phyloP scores from a whole-genome alignment of 2,888 invertebrate genomes.

The Sabatieria punctata region DNA sequence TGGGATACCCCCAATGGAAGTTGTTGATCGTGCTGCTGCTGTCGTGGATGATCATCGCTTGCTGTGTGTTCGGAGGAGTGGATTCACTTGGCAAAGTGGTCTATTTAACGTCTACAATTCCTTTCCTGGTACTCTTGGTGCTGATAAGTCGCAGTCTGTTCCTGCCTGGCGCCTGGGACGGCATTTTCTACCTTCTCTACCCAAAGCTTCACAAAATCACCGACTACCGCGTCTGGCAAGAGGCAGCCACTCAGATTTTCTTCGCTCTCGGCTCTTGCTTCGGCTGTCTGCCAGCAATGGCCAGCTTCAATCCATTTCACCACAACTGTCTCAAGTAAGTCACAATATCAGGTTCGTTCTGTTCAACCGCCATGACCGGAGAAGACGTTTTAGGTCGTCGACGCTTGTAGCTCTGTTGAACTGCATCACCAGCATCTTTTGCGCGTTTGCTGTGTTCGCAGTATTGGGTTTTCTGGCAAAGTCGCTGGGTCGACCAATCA shows the following conservation, averaged over 20 bases:
- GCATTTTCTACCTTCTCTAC: constrained; percentile 20
- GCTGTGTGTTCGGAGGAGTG: constrained; percentile 2
- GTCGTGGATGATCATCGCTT: constrained; percentile 8
- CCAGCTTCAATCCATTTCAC: neutral
- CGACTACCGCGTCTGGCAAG: constrained; percentile 18
- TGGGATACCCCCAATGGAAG: constrained; percentile 5
- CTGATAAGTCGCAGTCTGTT: neutral
- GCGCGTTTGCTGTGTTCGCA: too few species aligned
- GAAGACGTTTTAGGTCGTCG: too few species aligned
- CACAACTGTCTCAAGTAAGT: too few species aligned
- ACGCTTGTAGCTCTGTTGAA: too few species aligned
- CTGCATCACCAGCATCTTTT: too few species aligned
- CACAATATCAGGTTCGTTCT: too few species aligned
- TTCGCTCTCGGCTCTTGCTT: neutral
- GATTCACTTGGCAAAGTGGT: constrained; percentile 8
- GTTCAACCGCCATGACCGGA: too few species aligned
- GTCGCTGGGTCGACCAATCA: too few species aligned
- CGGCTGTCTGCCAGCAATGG: neutral
- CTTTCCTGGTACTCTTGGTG: neutral
- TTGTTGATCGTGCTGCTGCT: constrained; percentile 5
- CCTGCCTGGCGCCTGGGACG: constrained; percentile 16
- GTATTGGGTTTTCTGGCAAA: too few species aligned
- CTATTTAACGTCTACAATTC: constrained; percentile 1
- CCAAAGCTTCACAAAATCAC: constrained; percentile 20
- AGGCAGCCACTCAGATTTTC: constrained; percentile 18